Percentiles rank a stretch among this genome's conserved stretches.
Conservation (phyloP, 2,797 vertebrate genomes). For the Erithacus rubecula region DNA sequence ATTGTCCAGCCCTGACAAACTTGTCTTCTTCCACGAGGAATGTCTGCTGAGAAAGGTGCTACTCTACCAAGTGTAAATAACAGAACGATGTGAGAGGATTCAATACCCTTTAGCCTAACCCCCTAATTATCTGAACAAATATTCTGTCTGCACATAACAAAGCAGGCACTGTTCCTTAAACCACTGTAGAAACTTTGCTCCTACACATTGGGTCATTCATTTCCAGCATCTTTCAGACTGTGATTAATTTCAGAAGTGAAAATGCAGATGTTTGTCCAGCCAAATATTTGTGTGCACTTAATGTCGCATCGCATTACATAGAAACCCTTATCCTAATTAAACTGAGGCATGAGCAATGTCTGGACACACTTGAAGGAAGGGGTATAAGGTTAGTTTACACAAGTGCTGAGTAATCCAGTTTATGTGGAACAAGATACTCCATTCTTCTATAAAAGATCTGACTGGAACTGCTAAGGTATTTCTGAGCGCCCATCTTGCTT, state of each 20-base stretch:
- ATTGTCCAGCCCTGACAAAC: not conserved
- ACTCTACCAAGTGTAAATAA: slow-evolving; percentile 8
- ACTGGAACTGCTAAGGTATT: not conserved
- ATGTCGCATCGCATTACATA: not conserved
- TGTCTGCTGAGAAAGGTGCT: slow-evolving; percentile 22
- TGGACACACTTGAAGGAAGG: slow-evolving; percentile 1
- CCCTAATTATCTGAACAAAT: slow-evolving; percentile 5
- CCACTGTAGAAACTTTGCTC: not conserved
- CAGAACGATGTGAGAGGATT: slow-evolving; percentile 6
- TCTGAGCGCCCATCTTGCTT: not conserved
- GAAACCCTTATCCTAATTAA: slow-evolving; percentile 26
- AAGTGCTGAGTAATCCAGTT: slow-evolving; percentile 12
- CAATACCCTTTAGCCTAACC: not conserved
- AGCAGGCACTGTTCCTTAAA: slow-evolving; percentile 14
- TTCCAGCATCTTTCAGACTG: slow-evolving; percentile 25
- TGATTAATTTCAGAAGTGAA: slow-evolving; percentile 51
- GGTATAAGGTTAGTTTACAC: slow-evolving; percentile 40
- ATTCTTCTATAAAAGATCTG: not conserved
- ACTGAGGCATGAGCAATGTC: not conserved
- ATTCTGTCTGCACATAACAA: not conserved
- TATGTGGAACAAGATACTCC: not conserved
- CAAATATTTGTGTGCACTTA: slow-evolving; percentile 22
- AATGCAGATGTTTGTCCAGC: slow-evolving; percentile 43
- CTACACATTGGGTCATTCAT: not conserved
- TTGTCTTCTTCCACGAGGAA: not conserved